phyloP scores from a whole-genome alignment of 2,113 vertebrate species.

The Silurus glanis region DNA sequence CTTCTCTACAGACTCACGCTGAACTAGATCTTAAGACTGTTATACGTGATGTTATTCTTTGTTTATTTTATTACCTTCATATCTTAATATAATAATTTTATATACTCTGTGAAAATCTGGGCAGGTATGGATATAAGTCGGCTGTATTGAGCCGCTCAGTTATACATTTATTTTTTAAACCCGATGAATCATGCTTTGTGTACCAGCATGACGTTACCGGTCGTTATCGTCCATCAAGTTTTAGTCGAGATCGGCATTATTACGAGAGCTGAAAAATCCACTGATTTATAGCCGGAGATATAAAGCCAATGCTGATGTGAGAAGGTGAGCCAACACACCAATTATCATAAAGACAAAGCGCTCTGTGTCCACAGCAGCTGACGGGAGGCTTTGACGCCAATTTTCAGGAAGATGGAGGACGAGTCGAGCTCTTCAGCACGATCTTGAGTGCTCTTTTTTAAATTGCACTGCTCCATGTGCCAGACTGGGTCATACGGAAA shows the following conservation, averaged over 20 bases:
- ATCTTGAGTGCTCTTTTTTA: conserved; percentile 4
- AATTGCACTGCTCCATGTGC: not conserved
- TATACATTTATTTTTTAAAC: not conserved
- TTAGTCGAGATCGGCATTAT: not conserved
- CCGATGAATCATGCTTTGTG: not conserved
- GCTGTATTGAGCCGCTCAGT: not conserved
- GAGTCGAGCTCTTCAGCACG: not conserved
- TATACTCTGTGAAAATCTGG: too few species aligned
- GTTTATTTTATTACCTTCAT: too few species aligned
- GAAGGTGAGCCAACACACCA: conserved; percentile 13
- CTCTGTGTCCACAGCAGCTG: not conserved
- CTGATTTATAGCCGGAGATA: not conserved
- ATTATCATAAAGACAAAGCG: conserved; percentile 21
- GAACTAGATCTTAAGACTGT: not conserved
- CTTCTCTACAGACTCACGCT: not conserved
- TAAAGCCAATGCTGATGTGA: conserved; percentile 3
- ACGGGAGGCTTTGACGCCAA: not conserved
- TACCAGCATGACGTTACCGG: not conserved
- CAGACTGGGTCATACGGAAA: not conserved
- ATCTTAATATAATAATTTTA: too few species aligned
- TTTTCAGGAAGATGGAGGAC: not conserved
- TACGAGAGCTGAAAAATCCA: not conserved
- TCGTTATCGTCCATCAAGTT: not conserved
- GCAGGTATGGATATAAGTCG: not conserved
- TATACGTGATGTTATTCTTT: not conserved